Percentiles rank a stretch among this genome's conserved stretches.
Evolutionary conservation across 2,797 vertebrate genomes (phyloP).

Genomic region (Argentina silus): DNA sequence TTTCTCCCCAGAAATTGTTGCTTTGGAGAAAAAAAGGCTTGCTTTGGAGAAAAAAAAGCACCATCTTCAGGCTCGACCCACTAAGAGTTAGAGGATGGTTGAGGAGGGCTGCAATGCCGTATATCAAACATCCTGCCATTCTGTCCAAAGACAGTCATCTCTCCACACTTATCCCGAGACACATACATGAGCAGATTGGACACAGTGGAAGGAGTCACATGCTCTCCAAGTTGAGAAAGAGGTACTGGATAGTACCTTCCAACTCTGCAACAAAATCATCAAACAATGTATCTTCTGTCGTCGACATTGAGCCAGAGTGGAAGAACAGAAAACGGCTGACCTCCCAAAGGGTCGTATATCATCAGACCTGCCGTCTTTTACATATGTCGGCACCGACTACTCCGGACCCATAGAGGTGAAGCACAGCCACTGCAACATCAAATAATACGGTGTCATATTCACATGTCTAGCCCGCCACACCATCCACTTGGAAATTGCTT

Average conservation of each 20-base stretch:
- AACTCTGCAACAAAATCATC: not conserved
- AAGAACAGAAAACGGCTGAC: not conserved
- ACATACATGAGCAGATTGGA: not conserved
- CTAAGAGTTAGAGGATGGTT: not conserved
- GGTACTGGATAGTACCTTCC: not conserved
- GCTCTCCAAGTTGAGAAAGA: not conserved
- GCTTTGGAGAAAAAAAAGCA: not conserved
- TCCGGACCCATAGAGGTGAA: not conserved
- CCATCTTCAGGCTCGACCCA: not conserved
- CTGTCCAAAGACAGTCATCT: not conserved
- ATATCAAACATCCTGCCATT: not conserved
- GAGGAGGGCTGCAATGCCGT: not conserved
- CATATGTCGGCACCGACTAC: not conserved
- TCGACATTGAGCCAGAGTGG: not conserved
- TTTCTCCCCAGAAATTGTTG: not conserved
- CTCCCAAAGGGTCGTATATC: not conserved
- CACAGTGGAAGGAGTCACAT: not conserved
- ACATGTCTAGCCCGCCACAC: not conserved
- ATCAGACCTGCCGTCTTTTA: not conserved
- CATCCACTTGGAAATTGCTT: not conserved
- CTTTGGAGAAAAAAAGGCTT: too few relatives aligned
- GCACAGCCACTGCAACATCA: not conserved
- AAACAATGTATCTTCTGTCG: not conserved
- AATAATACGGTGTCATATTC: constrained; percentile 3
- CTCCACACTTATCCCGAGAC: not conserved